Evolutionary conservation across 2,888 invertebrate genomes (phyloP).

Genomic region (Leptodirus hochenwartii): DNA sequence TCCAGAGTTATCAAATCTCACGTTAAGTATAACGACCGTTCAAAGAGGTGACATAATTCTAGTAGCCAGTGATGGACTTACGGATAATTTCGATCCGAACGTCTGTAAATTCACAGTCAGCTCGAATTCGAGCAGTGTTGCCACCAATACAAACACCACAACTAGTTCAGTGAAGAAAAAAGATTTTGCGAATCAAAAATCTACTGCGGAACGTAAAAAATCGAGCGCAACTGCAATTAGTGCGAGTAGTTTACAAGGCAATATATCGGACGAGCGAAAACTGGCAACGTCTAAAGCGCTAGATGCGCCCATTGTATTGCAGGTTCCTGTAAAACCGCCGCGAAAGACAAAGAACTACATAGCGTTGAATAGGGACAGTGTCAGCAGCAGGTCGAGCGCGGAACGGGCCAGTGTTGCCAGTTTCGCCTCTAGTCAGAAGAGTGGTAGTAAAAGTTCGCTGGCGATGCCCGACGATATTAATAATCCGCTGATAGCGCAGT

Average conservation of each 20-base stretch:
- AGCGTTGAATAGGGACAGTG: too few relatives aligned
- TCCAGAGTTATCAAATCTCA: conserved; percentile 75
- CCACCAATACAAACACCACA: conserved; percentile 6
- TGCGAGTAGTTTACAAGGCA: too few relatives aligned
- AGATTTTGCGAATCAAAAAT: not conserved
- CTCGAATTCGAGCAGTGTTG: conserved; percentile 18
- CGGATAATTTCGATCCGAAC: conserved; percentile 83
- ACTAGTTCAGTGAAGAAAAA: conserved; percentile 1
- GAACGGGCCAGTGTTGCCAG: too few relatives aligned
- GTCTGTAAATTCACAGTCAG: conserved; percentile 66
- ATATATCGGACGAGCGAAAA: not conserved
- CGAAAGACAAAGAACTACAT: conserved; percentile 10
- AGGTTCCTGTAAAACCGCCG: conserved; percentile 12
- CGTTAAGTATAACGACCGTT: conserved; percentile 63
- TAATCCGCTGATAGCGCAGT: conserved; percentile 22
- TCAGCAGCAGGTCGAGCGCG: conserved; percentile 2
- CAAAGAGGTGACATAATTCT: conserved; percentile 70
- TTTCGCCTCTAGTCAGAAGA: not conserved
- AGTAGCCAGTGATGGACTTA: conserved; percentile 76
- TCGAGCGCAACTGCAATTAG: not conserved
- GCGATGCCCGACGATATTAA: conserved; percentile 8
- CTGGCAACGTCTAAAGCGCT: conserved; percentile 1
- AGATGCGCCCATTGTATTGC: conserved; percentile 4
- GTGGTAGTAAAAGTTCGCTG: conserved; percentile 1
- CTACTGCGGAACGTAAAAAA: not conserved